Evolutionary conservation across 2,888 invertebrate genomes (phyloP).

Genomic region (Epinotia ramella): DNA sequence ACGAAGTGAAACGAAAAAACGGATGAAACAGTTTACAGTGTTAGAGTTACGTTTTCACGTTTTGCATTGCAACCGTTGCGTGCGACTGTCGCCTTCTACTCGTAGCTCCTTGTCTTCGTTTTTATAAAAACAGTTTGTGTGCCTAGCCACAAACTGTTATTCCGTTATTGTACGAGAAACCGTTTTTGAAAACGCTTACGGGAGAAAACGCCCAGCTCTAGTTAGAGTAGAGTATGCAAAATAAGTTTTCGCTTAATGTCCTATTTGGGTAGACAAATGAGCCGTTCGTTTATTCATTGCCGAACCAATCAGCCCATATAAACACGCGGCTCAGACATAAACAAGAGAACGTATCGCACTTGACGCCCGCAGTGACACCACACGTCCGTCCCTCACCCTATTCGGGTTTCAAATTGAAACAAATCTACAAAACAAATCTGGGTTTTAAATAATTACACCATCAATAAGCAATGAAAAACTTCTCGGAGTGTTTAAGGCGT

Average conservation of each 20-base stretch:
- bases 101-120: too few relatives aligned
- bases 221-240: constrained; percentile 35
- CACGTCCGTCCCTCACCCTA: constrained; percentile 54
- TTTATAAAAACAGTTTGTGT: too few relatives aligned
- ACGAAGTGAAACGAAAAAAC: too few relatives aligned
- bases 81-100: too few relatives aligned
- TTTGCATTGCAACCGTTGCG: too few relatives aligned
- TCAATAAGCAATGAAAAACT: constrained; percentile 65
- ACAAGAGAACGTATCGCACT: constrained; percentile 58
- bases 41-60: too few relatives aligned
- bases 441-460: constrained; percentile 68
- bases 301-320: constrained; percentile 60
- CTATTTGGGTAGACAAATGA: constrained; percentile 52
- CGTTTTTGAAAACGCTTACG: too few relatives aligned
- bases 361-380: constrained; percentile 62
- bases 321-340: constrained; percentile 56
- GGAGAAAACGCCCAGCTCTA: too few relatives aligned
- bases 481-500: constrained; percentile 56
- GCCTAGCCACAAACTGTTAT: too few relatives aligned
- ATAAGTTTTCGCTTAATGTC: constrained; percentile 43
- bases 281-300: constrained; percentile 53
- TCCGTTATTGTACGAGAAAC: too few relatives aligned
- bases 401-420: constrained; percentile 60
- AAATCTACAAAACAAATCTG: constrained; percentile 61
- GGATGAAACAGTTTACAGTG: too few relatives aligned